These are phyloP conservation scores for Pollenia angustigena DNA, from an alignment of 2,888 invertebrate genomes.

Conservation along the genomic window DNA sequence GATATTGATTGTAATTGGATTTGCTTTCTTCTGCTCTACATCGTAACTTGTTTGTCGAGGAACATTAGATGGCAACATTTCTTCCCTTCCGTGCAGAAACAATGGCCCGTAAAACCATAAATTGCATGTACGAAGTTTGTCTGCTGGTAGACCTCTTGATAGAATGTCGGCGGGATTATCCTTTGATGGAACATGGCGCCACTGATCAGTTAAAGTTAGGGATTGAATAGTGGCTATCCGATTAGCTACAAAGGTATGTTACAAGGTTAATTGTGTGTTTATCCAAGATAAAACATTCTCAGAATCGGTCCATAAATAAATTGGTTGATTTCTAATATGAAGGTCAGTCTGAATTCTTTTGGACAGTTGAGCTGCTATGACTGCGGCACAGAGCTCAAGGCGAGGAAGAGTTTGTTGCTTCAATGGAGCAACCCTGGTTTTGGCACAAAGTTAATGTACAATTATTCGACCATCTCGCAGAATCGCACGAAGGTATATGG, in stretches of 20 bases:
- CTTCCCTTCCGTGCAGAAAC: slow-evolving; percentile 22
- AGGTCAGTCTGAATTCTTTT: not conserved
- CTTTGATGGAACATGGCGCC: slow-evolving; percentile 14
- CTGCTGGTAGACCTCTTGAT: not conserved
- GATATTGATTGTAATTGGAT: too few species aligned
- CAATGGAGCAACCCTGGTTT: not conserved
- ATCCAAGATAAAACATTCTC: slow-evolving; percentile 21
- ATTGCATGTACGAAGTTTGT: not conserved
- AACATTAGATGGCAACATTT: not conserved
- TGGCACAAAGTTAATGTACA: not conserved
- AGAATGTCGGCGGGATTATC: slow-evolving; percentile 6
- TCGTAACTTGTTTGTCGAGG: too few species aligned
- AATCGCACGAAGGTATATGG: not conserved
- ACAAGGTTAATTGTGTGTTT: not conserved
- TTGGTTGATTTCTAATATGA: not conserved
- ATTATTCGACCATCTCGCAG: not conserved
- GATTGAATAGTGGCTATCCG: not conserved
- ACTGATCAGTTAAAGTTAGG: not conserved
- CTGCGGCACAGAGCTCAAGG: not conserved
- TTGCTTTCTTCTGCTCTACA: too few species aligned
- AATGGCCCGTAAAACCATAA: slow-evolving; percentile 25
- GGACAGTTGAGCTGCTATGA: not conserved
- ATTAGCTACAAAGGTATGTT: slow-evolving; percentile 26
- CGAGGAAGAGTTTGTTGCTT: not conserved
- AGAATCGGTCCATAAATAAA: slow-evolving; percentile 3